Evolutionary conservation across 2,797 vertebrate genomes (phyloP), one percentile per base, ranked within the genome.

Genomic region (Tokudaia tokunoshimensis): DNA sequence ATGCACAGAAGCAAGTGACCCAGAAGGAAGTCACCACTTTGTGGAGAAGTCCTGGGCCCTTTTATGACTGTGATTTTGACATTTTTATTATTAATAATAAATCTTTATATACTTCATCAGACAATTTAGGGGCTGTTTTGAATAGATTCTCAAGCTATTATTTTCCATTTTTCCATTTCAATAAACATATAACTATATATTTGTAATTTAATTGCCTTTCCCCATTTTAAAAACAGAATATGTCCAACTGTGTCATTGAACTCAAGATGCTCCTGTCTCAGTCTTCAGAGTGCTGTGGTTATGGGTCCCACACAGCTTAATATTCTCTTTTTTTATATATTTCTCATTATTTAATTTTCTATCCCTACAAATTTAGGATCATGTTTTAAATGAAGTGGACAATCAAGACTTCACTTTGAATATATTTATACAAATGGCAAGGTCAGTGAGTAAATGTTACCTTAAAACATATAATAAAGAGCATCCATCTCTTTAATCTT

Each of bases 391-490:
- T 76, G 10, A 93, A 93, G n/a, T 55, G 67, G 55, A 94, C 31
- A 47, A 92, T 57, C 57, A 95, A 20, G 74, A 83, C 9, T 20
- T 50, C 7, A 65, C 91, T 96, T 96, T 93, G 65, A 89, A 82
- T 92, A 89, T 82, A 75, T 94, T 97, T 55, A 50, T 91, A 80
- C 91, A 95, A 96, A 91, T 37, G 63, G 37, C 88, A 95, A 93
- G 92, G 84, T 96, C 93, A 61, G 0, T 63, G 52, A 41, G 24
- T 91, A 91, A 70, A 95, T 81, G 29, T 83, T 93, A 92, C 93
- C 96, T 94, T 92, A 76, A 94, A 92, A 86, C 91, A 94, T 37
- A 47, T 67, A 95, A 93, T 79, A 57, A 50, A 72, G 47, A 91
- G 0, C 14, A 41, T 8, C 47, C 4, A 11, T 94, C 17, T 65